Evolutionary conservation across 2,113 vertebrate species (phyloP), one percentile per base, ranked within the genome.

Genomic region (Corythaixoides concolor): DNA sequence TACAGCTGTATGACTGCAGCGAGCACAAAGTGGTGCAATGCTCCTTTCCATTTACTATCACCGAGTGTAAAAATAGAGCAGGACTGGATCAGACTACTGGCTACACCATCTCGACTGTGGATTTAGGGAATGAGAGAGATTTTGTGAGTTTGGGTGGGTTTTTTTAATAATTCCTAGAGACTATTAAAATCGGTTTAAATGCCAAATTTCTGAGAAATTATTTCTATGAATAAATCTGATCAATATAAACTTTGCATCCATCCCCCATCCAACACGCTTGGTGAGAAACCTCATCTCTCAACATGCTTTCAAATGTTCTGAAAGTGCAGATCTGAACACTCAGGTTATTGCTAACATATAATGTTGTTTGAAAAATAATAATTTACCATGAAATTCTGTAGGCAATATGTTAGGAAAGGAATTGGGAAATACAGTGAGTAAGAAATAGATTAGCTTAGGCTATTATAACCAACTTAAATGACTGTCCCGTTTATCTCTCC

Each of bases 381-480:
- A 97, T 89, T 88, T 91, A 53, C 85, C 95, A 49, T 95, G 88
- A 95, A 97, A 94, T 95, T 97, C 88, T 93, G 79, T 49, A 78
- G 92, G 91, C 70, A 90, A 19, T 85, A 37, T 90, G 81, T 94
- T 94, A 94, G 93, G 85, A 70, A 90, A 92, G 94, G 94, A 95
- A 97, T 96, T 96, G 90, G 67, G 76, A 93, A 96, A 93, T 85
- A 95, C 66, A 96, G 89, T 75, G 66, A 94, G 85, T 96, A 95
- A 92, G 95, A 96, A 97, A 93, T 68, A 97, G 96, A 96, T 97
- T 97, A 92, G 80, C 81, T 90, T 91, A 85, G 76, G 73, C 87
- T 93, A 80, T 97, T 97, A 97, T 94, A 96, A 96, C 87, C 85
- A 97, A 93, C 89, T 79, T 90, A 96, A 80, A 70, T 90, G 78